These are phyloP conservation scores for Drosophila kanekoi DNA, from an alignment of 2,888 invertebrate species.

Conservation along the genomic window DNA sequence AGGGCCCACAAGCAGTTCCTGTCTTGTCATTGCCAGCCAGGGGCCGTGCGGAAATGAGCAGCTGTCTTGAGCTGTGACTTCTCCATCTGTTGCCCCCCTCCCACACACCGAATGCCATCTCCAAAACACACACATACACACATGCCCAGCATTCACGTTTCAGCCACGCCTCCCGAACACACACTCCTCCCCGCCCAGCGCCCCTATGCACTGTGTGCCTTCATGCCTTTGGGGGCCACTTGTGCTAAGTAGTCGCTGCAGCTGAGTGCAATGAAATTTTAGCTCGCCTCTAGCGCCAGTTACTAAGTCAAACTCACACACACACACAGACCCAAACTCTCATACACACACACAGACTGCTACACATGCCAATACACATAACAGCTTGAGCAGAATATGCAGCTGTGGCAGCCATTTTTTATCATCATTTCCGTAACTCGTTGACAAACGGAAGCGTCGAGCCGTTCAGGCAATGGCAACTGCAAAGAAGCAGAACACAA, in stretches of 20 bases:
- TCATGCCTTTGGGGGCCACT: constrained; percentile 72
- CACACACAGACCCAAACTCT: constrained; percentile 12
- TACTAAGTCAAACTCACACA: constrained; percentile 71
- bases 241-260: constrained; percentile 78
- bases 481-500: constrained; percentile 27
- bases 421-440: constrained; percentile 82
- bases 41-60: constrained; percentile 74
- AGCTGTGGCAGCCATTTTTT: constrained; percentile 75
- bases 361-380: constrained; percentile 48
- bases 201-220: constrained; percentile 4
- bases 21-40: constrained; percentile 73
- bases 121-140: not conserved
- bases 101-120: not conserved
- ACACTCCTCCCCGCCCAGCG: constrained; percentile 15
- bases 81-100: constrained; percentile 36
- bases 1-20: constrained; percentile 41
- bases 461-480: constrained; percentile 65
- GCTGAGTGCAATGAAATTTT: constrained; percentile 79
- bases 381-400: constrained; percentile 53
- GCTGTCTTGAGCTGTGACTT: constrained; percentile 73
- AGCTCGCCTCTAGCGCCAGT: constrained; percentile 63
- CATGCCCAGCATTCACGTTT: constrained; percentile 49
- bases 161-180: constrained; percentile 45
- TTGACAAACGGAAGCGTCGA: constrained; percentile 81
- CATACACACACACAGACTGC: constrained; percentile 18